phyloP scores from a whole-genome alignment of 2,888 invertebrate genomes.

The Taenaris catops region DNA sequence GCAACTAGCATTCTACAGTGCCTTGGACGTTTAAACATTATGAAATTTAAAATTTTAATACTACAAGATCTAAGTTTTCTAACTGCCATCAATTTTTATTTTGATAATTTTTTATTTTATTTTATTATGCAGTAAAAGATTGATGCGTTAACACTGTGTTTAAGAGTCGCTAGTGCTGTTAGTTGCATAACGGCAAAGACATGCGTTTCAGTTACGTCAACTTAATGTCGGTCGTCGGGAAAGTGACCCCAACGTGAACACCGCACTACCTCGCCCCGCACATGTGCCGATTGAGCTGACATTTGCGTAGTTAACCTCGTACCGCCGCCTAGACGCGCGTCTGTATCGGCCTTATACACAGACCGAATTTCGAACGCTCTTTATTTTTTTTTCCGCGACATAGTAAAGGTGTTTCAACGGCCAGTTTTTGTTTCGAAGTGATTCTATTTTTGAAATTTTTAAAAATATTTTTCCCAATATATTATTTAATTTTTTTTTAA shows the following conservation, averaged over 20 bases:
- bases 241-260: constrained; percentile 39
- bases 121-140: too few species aligned
- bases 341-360: constrained; percentile 23
- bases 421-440: constrained; percentile 19
- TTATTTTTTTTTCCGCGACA: constrained; percentile 32
- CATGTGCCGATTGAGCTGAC: constrained; percentile 74
- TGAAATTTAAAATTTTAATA: too few species aligned
- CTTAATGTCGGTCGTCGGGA: constrained; percentile 29
- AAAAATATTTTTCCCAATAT: too few species aligned
- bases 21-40: too few species aligned
- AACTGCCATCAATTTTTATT: too few species aligned
- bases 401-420: constrained; percentile 13
- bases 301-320: constrained; percentile 75
- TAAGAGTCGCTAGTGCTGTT: too few species aligned
- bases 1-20: too few species aligned
- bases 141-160: too few species aligned
- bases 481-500: constrained; percentile 31
- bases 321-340: constrained; percentile 60
- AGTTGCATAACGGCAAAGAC: constrained; percentile 13
- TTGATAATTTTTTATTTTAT: too few species aligned
- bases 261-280: constrained; percentile 57
- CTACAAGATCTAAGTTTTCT: too few species aligned
- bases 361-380: constrained; percentile 27
- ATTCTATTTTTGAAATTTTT: constrained; percentile 15
- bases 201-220: constrained; percentile 20